Percentiles rank a stretch among this genome's conserved stretches.
phyloP scores from a whole-genome alignment of 2,797 vertebrate genomes.

The Carapus acus region DNA sequence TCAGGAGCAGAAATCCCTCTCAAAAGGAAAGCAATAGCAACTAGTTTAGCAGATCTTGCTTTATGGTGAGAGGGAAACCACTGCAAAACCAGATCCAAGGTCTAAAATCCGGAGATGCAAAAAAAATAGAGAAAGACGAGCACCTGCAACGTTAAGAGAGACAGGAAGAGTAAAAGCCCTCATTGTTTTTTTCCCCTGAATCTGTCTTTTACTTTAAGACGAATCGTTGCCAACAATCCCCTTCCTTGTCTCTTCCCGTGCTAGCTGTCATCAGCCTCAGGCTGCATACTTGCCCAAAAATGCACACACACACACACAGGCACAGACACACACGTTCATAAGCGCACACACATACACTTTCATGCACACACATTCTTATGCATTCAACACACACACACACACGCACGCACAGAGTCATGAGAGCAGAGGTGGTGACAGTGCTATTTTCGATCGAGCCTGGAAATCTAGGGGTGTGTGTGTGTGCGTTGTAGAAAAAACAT shows the following conservation, averaged over 20 bases:
- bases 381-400: constrained; percentile 31
- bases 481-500: constrained; percentile 1
- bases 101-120: neutral
- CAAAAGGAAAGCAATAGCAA: no score
- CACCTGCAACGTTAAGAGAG: neutral
- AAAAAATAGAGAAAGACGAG: neutral
- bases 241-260: constrained; percentile 36
- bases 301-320: constrained; percentile 66
- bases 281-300: constrained; percentile 47
- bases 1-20: neutral
- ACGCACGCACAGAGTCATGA: constrained; percentile 51
- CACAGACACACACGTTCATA: constrained; percentile 66
- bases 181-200: constrained; percentile 9
- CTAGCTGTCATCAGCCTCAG: constrained; percentile 54
- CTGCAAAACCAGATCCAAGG: neutral
- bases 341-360: constrained; percentile 58
- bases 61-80: neutral
- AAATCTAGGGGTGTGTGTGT: constrained; percentile 6
- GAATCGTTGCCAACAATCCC: constrained; percentile 54
- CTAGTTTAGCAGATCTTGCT: neutral
- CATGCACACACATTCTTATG: neutral
- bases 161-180: constrained; percentile 2
- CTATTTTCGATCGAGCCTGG: constrained; percentile 37
- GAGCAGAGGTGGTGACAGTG: constrained; percentile 50
- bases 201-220: constrained; percentile 33